Conservation (phyloP, 2,797 vertebrate species). For the Gymnoscopelus braueri region DNA sequence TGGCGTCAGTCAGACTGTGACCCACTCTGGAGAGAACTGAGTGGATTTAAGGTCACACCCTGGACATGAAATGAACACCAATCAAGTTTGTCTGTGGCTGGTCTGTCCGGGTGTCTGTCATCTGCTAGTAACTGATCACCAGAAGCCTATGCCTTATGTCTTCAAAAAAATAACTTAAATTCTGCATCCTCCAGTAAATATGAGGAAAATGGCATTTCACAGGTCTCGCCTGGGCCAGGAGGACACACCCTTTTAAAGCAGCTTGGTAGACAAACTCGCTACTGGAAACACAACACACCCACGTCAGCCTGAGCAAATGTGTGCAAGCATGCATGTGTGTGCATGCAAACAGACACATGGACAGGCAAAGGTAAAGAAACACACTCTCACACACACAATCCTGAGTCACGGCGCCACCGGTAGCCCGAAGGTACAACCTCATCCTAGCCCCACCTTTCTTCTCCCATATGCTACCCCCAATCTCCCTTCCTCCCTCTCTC, state of each 20-base stretch:
- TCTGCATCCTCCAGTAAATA: not conserved
- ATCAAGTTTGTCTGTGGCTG: constrained; percentile 44
- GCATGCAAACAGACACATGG: constrained; percentile 16
- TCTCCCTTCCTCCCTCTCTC: constrained; percentile 7
- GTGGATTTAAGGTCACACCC: constrained; percentile 60
- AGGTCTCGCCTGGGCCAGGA: not conserved
- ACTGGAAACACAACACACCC: constrained; percentile 21
- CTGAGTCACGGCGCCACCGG: constrained; percentile 49
- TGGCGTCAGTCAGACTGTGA: constrained; percentile 52
- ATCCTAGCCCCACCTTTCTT: not conserved
- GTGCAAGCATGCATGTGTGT: constrained; percentile 40
- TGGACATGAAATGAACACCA: constrained; percentile 59
- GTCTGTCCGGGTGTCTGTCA: not conserved
- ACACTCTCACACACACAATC: constrained; percentile 32
- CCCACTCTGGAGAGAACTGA: constrained; percentile 27
- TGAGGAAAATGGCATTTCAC: not conserved
- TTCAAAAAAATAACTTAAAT: not conserved
- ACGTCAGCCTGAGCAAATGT: constrained; percentile 41
- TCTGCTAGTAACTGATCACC: too few species aligned
- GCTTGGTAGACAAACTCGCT: too few species aligned
- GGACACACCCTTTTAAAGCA: not conserved
- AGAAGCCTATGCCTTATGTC: too few species aligned
- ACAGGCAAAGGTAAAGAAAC: constrained; percentile 4
- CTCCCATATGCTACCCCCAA: too few species aligned
- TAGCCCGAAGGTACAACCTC: constrained; percentile 58